These are phyloP conservation scores for Thermophis baileyi DNA, from an alignment of 2,113 vertebrate species.

Conservation along the genomic window DNA sequence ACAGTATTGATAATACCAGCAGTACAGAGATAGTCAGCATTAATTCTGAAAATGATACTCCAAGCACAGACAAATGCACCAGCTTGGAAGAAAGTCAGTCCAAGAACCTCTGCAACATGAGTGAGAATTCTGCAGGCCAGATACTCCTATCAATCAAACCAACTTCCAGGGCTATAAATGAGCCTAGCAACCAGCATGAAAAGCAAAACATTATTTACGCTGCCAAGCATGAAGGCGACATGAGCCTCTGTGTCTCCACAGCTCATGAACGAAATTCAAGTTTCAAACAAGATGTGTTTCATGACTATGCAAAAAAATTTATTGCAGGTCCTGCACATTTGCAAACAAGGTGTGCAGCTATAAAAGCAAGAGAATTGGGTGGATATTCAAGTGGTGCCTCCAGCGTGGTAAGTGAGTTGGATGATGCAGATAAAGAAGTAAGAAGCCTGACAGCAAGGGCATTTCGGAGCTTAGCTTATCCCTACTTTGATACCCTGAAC, in stretches of 20 bases:
- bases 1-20: constrained; percentile 64
- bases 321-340: constrained; percentile 78
- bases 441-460: constrained; percentile 86
- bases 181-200: constrained; percentile 76
- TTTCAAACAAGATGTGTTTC: constrained; percentile 61
- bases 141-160: constrained; percentile 94
- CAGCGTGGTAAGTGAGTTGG: constrained; percentile 90
- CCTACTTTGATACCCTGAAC: constrained; percentile 83
- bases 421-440: constrained; percentile 95
- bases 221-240: constrained; percentile 82
- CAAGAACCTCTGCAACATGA: constrained; percentile 57
- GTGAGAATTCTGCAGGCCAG: constrained; percentile 76
- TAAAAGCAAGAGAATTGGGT: constrained; percentile 64
- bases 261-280: constrained; percentile 65
- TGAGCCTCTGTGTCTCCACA: constrained; percentile 76
- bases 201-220: constrained; percentile 75
- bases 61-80: constrained; percentile 67
- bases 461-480: constrained; percentile 91
- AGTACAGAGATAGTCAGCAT: constrained; percentile 75
- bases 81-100: constrained; percentile 71
- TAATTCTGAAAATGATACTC: constrained; percentile 73
- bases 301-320: constrained; percentile 68
- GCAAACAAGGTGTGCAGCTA: constrained; percentile 77
- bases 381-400: constrained; percentile 87
- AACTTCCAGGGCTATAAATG: constrained; percentile 90